Base-by-base conservation (phyloP, 2,113 vertebrate genomes). In the Callipepla squamata region DNA sequence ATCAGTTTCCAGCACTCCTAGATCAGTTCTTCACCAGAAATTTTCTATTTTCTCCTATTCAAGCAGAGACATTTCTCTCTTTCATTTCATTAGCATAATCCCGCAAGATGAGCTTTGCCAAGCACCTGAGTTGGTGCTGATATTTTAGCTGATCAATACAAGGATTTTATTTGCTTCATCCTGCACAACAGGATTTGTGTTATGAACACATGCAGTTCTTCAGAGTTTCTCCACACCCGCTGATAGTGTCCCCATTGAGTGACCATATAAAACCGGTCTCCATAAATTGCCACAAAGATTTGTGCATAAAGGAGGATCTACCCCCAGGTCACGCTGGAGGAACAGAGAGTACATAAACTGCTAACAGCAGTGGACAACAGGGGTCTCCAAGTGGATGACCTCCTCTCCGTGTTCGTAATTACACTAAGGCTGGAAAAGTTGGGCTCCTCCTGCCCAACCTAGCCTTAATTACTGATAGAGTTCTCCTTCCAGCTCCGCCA, bases 51-150 rank as follows among this genome's bases (percentile, higher is more conserved):
- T 92, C 53, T 67, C 22, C 65, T 75, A 22, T 59, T 72, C 42
- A 70, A 40, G 53, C 26, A 81, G 42, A 81, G 36, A n/a, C 32
- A 26, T 67, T 63, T 11, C 5, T 26, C 12, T 17, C 9, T 34
- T 73, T 79, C 42, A 62, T 76, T 92, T 87, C 45, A 45, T 58
- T 50, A 62, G 44, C 28, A 20, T 90, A 72, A 84, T 90, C 58
- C 48, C 79, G 63, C 36, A 36, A 51, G 45, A 87, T 80, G 11
- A 70, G 83, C 55, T 94, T 83, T 88, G 57, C 63, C 83, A 92
- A 74, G 72, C 82, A 15, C 20, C 42, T 74, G 48, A 89, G 26
- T 58, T 90, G 82, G 83, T 18, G 57, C 1, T 57, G 44, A 34
- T 69, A 53, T 92, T 88, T 93, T 80, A 80, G 61, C 42, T 87